Evolutionary conservation across 2,888 invertebrate genomes (phyloP).

Genomic region (Eristalis arbustorum): DNA sequence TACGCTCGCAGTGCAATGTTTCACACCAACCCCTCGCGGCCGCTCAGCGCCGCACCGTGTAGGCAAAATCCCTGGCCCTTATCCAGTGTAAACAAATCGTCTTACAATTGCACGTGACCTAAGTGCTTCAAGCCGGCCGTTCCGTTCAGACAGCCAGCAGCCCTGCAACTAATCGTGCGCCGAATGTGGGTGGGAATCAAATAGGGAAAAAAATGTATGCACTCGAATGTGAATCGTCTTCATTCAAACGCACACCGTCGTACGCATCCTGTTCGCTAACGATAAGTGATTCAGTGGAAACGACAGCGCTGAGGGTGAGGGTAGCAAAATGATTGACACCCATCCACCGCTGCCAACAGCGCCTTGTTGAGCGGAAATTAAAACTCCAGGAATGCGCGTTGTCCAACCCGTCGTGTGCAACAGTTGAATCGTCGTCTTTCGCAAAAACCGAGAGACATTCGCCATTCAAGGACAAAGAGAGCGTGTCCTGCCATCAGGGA

Average conservation of each 20-base stretch:
- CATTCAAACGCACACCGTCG: slow-evolving; percentile 36
- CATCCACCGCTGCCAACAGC: slow-evolving; percentile 11
- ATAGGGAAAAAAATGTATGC: slow-evolving; percentile 64
- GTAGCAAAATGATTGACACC: slow-evolving; percentile 66
- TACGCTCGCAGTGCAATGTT: slow-evolving; percentile 77
- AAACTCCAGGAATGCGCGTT: slow-evolving; percentile 61
- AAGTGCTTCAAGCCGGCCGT: slow-evolving; percentile 44
- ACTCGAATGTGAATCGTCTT: slow-evolving; percentile 65
- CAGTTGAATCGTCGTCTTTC: slow-evolving; percentile 61
- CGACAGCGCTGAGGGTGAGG: slow-evolving; percentile 34
- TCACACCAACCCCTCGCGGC: slow-evolving; percentile 76
- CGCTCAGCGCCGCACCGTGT: not conserved
- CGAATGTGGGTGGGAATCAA: slow-evolving; percentile 50
- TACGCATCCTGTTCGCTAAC: slow-evolving; percentile 55
- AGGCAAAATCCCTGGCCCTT: slow-evolving; percentile 47
- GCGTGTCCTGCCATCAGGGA: slow-evolving; percentile 3
- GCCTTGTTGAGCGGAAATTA: slow-evolving; percentile 63
- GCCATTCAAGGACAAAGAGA: slow-evolving; percentile 47
- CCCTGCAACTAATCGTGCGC: slow-evolving; percentile 51
- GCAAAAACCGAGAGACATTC: slow-evolving; percentile 8
- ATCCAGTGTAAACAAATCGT: slow-evolving; percentile 70
- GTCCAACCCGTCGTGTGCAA: slow-evolving; percentile 41
- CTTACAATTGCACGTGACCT: slow-evolving; percentile 68
- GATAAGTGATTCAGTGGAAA: slow-evolving; percentile 57
- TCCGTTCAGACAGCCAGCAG: slow-evolving; percentile 6